Base-by-base conservation (phyloP, 2,113 vertebrate genomes). In the Sinocyclocheilus grahami region DNA sequence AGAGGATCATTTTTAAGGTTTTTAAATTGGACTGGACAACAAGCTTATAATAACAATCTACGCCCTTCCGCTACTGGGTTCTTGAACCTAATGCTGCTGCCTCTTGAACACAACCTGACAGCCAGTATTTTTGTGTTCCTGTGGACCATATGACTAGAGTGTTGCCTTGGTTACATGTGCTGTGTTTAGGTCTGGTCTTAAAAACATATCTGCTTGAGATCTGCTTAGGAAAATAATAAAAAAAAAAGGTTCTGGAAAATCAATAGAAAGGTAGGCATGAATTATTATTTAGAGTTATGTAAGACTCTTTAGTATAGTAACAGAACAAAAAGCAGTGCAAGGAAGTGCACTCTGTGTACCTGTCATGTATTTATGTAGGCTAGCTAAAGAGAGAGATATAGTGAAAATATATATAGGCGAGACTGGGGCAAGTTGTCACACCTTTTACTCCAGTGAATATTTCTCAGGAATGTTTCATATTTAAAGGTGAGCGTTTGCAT, bases 91-190 rank as follows among this genome's bases (percentile, higher is more conserved):
- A 30, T 53, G 63, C 67, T 37, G 67, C 65, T 39, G n/a, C n/a
- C 39, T 58, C 46, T 58, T 14, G 82, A 39, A 78, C 46, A 53
- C 42, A 37, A 83, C 48, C 51, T 83, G 82, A 83, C 82, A 83
- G 82, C 48, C 82, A 84, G 82, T 83, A 74, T 83, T 58, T 83
- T 83, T 58, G 51, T 42, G 51, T 74, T 58, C 3, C 30, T 39
- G 20, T 74, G 67, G n/a, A 83, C 60, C 80, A 82, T 78, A 80
- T 86, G 72, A 55, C 30, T 65, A 7, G 16, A 77, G 30, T 27
- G 83, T 89, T 87, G 82, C 78, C 86, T 78, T 85, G 88, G 88
- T 74, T 69, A 89, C 82, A 22, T 39, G 42, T 3, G 22, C 60
- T 74, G 53, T 76, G 72, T 42, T 42, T 42, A 42, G 42, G 42